Conservation (phyloP, 2,888 invertebrate species). For the Atherix ibis region DNA sequence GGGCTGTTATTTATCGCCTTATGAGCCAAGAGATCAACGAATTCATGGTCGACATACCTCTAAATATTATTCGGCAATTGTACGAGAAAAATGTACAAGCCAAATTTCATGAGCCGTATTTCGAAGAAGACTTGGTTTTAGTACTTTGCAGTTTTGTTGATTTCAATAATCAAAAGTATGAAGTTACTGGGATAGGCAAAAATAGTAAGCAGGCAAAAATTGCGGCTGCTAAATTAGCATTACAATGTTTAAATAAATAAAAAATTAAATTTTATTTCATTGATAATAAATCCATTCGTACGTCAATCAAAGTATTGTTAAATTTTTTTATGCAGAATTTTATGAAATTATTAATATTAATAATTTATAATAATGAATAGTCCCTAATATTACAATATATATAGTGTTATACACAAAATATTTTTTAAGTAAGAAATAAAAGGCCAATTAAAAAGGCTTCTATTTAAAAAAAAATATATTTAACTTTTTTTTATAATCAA, state of each 20-base stretch:
- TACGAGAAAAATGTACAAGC: conserved; percentile 68
- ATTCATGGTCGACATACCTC: conserved; percentile 71
- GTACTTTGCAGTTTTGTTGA: conserved; percentile 42
- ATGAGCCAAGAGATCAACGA: conserved; percentile 74
- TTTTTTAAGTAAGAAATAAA: too few relatives aligned
- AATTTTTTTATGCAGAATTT: too few relatives aligned
- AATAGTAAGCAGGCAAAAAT: conserved; percentile 57
- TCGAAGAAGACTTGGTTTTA: conserved; percentile 35
- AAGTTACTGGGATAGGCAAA: conserved; percentile 52
- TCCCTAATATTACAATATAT: too few relatives aligned
- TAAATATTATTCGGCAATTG: conserved; percentile 73
- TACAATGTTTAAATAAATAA: background rate
- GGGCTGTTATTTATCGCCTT: conserved; percentile 65
- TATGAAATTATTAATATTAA: too few relatives aligned
- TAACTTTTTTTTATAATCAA: too few relatives aligned
- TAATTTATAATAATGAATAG: too few relatives aligned
- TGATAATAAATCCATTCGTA: too few relatives aligned
- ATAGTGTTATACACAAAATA: too few relatives aligned
- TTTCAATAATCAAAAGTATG: conserved; percentile 38
- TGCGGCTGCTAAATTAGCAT: conserved; percentile 63
- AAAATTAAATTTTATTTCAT: too few relatives aligned
- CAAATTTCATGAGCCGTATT: conserved; percentile 34
- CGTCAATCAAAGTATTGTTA: too few relatives aligned
- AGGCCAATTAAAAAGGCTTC: too few relatives aligned
- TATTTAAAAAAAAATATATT: too few relatives aligned